These are phyloP conservation scores for Bubo scandiacus DNA, from an alignment of 2,113 vertebrate genomes.

Conservation along the genomic window DNA sequence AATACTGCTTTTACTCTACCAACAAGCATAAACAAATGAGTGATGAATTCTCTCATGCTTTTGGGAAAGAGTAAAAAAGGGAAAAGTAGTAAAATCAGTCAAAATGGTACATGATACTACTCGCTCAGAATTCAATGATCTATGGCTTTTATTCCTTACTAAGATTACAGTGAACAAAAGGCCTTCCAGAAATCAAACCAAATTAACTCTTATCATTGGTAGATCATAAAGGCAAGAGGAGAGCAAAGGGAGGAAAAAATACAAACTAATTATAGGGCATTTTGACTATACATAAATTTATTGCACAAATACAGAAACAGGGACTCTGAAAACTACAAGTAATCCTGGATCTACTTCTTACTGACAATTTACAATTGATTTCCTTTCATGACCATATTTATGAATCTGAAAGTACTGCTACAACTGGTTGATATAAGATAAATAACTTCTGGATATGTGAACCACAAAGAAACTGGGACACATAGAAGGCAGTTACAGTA, in stretches of 20 bases:
- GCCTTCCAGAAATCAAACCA: neutral
- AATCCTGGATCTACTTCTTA: neutral
- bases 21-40: neutral
- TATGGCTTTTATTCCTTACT: neutral
- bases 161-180: neutral
- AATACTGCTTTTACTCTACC: neutral
- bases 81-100: neutral
- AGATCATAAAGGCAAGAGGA: neutral
- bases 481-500: neutral
- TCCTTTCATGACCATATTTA: neutral
- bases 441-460: neutral
- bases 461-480: neutral
- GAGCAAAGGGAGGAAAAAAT: neutral
- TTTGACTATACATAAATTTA: neutral
- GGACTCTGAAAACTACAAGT: neutral
- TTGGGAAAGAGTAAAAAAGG: neutral
- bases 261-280: neutral
- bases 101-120: neutral
- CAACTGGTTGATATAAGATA: neutral
- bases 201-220: neutral
- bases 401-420: neutral
- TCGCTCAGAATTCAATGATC: neutral
- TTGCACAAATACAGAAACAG: neutral
- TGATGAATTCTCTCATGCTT: neutral
- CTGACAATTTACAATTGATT: neutral